Conservation (phyloP, 2,888 invertebrate genomes). For the Zhuqinia jingwanae region DNA sequence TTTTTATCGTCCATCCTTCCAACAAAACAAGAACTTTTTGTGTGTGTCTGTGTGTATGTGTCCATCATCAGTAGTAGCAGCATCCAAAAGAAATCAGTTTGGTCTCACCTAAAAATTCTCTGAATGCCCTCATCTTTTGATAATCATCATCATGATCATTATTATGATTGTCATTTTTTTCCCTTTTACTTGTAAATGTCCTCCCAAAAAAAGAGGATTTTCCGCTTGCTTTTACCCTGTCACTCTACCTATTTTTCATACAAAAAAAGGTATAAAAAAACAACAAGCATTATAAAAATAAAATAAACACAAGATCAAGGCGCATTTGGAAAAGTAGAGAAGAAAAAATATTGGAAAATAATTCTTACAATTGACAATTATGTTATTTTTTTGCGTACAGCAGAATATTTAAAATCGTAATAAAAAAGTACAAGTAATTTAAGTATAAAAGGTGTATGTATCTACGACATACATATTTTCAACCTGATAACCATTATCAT, state of each 20-base stretch:
- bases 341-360: neutral
- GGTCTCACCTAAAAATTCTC: neutral
- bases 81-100: too few species aligned
- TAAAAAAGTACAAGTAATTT: neutral
- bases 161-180: conserved; percentile 32
- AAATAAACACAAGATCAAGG: neutral
- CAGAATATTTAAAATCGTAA: too few species aligned
- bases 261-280: too few species aligned
- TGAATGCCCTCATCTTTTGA: conserved; percentile 3
- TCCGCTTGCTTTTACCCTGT: conserved; percentile 4
- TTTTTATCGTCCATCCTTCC: too few species aligned
- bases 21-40: too few species aligned
- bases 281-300: neutral
- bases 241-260: neutral
- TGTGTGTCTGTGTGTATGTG: too few species aligned
- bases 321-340: too few species aligned
- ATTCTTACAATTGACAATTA: neutral
- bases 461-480: too few species aligned
- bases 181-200: neutral
- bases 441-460: conserved; percentile 25
- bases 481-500: neutral
- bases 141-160: too few species aligned
- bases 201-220: conserved; percentile 38
- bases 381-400: too few species aligned
- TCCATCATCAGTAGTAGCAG: too few species aligned